Evolutionary conservation across 2,888 invertebrate genomes (phyloP), one percentile per base, ranked within the genome.

Genomic region (Lasioglossum villosulum): DNA sequence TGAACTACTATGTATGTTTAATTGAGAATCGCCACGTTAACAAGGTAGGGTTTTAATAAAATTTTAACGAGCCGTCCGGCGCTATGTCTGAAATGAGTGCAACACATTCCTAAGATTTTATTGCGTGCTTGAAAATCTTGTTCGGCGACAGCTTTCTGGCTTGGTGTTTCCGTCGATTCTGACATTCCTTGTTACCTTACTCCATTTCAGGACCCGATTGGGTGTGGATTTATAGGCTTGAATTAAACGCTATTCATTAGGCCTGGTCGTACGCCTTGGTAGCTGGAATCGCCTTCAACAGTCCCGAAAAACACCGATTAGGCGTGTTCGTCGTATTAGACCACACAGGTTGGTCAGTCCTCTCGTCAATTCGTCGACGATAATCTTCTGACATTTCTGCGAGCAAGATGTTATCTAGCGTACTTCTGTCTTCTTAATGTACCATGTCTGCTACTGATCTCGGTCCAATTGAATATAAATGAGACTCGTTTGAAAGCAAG

Each of bases 171-270:
- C 71, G 66, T 5, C 30, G 37, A 78, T 63, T 70, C 37, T 73
- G 79, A 76, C 74, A 77, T 19, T 70, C 74, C 34, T 16, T 5
- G 23, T 52, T 27, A 39, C 71, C 34, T 30, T 27, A 23, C 8
- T 27, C 59, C 71, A 66, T 70, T 78, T 71, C 63, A 68, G 75
- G 75, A 27, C 37, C 59, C 82, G 66, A 70, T 37, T 12, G 42
- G 72, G 56, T 27, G 80, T 42, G 76, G 88, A 89, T 90, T 91
- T 90, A 90, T 91, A 82, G 88, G 82, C 79, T 85, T 88, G 90
- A 92, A 92, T 92, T 91, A 92, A 84, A 90, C 84, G 91, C 87
- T 89, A 88, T 91, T 92, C 89, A 88, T 92, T 92, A 92, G 86
- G 86, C 68, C 48, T 72, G 84, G 71, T 82, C 86, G 89, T 82